These are phyloP conservation scores for Idaea dimidiata DNA, from an alignment of 2,888 invertebrate genomes.

Conservation along the genomic window DNA sequence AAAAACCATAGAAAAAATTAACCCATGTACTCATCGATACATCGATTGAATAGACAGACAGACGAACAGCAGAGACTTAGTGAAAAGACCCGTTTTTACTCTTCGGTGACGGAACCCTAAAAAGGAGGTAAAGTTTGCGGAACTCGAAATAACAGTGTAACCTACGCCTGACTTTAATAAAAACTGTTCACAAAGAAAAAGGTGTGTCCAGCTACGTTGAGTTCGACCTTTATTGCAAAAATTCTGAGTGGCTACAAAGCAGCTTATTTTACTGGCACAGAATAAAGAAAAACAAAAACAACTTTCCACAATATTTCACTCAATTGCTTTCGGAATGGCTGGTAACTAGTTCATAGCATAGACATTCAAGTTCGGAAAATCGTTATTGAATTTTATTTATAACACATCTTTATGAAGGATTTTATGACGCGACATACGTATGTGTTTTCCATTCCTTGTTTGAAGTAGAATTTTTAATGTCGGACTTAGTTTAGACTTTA, in stretches of 20 bases:
- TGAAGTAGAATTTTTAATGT: too few species aligned
- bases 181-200: neutral
- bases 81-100: too few species aligned
- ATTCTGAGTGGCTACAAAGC: neutral
- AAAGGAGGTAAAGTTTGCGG: neutral
- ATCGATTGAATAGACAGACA: too few species aligned
- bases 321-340: neutral
- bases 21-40: too few species aligned
- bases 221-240: neutral
- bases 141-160: neutral
- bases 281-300: neutral
- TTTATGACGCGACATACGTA: neutral
- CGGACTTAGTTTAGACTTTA: too few species aligned
- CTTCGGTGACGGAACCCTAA: too few species aligned
- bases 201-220: neutral
- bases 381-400: neutral
- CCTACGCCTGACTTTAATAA: neutral
- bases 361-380: neutral
- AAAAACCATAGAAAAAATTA: too few species aligned
- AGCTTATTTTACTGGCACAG: neutral
- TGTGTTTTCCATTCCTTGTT: neutral
- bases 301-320: neutral
- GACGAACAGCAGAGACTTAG: too few species aligned
- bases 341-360: neutral
- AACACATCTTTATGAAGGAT: neutral